phyloP scores from a whole-genome alignment of 2,888 invertebrate genomes.

The Matsumyia berberina region DNA sequence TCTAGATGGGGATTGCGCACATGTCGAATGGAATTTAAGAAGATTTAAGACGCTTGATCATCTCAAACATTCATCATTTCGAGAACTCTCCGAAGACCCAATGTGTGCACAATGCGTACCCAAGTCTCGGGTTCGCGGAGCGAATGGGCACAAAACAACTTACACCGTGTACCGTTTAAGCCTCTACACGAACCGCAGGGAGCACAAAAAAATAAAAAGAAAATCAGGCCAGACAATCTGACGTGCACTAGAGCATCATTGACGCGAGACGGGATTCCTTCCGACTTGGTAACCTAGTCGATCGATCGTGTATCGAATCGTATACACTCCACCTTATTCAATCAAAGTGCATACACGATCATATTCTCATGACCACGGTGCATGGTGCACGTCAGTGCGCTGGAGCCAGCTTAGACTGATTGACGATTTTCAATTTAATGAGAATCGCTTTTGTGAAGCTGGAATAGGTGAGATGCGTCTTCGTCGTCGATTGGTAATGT shows the following conservation, averaged over 20 bases:
- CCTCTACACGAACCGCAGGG: constrained; percentile 11
- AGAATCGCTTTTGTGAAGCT: constrained; percentile 60
- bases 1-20: constrained; percentile 11
- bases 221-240: constrained; percentile 74
- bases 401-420: constrained; percentile 63
- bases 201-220: constrained; percentile 35
- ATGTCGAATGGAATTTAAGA: constrained; percentile 38
- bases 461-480: constrained; percentile 40
- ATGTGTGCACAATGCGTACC: constrained; percentile 43
- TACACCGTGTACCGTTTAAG: constrained; percentile 72
- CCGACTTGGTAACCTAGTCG: constrained; percentile 72
- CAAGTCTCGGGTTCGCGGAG: constrained; percentile 16
- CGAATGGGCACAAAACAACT: constrained; percentile 20
- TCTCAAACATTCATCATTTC: constrained; percentile 61
- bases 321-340: constrained; percentile 72
- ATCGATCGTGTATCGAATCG: constrained; percentile 63
- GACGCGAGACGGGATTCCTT: constrained; percentile 73
- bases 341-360: constrained; percentile 60
- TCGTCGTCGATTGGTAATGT: constrained; percentile 40
- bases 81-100: constrained; percentile 45
- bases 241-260: constrained; percentile 68
- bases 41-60: constrained; percentile 60
- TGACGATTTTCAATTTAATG: constrained; percentile 76
- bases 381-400: constrained; percentile 39
- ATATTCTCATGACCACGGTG: constrained; percentile 64